Evolutionary conservation across 2,797 vertebrate genomes (phyloP).

Genomic region (Apodemus agrarius): DNA sequence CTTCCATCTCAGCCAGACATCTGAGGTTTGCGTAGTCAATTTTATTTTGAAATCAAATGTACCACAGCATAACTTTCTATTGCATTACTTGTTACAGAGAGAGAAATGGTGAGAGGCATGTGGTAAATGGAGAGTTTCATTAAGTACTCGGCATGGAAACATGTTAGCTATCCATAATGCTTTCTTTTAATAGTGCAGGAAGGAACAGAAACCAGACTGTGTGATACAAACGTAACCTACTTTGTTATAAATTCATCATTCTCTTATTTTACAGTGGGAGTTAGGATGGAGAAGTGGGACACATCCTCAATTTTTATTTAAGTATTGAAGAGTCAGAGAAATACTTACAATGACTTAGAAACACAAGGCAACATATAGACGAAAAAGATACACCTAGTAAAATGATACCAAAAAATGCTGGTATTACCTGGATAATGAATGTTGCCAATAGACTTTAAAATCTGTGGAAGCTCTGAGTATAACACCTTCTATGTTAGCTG

Average conservation of each 20-base stretch:
- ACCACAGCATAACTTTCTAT: neutral
- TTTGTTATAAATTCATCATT: neutral
- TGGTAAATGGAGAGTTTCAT: neutral
- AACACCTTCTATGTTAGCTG: neutral
- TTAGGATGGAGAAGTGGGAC: neutral
- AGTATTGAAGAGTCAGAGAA: neutral
- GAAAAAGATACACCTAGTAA: neutral
- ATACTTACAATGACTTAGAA: neutral
- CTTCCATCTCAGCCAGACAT: conserved; percentile 24
- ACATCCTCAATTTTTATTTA: neutral
- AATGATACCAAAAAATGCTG: neutral
- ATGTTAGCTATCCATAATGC: neutral
- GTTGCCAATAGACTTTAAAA: neutral
- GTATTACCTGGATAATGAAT: neutral
- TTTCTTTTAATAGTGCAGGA: neutral
- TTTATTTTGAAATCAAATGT: conserved; percentile 58
- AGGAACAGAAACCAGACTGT: neutral
- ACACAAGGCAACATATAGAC: neutral
- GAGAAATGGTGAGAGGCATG: neutral
- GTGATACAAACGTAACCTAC: neutral
- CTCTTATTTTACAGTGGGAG: neutral
- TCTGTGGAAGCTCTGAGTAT: neutral
- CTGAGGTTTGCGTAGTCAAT: conserved; percentile 52
- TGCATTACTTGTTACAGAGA: conserved; percentile 51
- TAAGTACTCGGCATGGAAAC: neutral